Evolutionary conservation across 37 sponge, comb jelly and placozoan species (phyloP).

Genomic region (Mnemiopsis leidyi): DNA sequence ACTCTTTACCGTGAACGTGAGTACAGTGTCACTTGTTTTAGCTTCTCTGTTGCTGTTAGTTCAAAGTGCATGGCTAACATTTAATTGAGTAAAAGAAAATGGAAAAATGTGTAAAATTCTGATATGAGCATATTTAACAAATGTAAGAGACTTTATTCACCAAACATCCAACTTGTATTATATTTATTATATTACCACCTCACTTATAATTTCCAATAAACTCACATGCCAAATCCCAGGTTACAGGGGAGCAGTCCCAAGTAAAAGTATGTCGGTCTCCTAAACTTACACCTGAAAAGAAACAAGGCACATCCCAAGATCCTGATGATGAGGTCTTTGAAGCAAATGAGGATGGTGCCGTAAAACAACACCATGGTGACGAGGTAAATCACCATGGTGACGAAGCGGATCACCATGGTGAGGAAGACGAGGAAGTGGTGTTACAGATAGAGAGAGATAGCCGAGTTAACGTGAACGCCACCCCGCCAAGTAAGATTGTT

Average conservation of each 20-base stretch:
- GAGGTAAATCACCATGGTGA: too few species aligned
- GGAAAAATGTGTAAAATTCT: too few species aligned
- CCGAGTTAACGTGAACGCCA: neutral
- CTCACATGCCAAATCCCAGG: neutral
- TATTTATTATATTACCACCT: too few species aligned
- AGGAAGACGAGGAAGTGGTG: neutral
- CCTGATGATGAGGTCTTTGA: conserved; percentile 22
- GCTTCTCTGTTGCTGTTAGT: too few species aligned
- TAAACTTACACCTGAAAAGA: conserved; percentile 6
- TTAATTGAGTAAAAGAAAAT: too few species aligned
- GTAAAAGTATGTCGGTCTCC: neutral
- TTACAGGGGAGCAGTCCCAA: neutral
- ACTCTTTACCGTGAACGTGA: conserved; percentile 38
- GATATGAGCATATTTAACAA: too few species aligned
- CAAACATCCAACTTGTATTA: neutral
- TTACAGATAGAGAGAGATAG: neutral
- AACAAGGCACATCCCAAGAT: neutral
- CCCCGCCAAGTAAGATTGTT: neutral
- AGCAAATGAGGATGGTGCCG: neutral
- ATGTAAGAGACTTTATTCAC: neutral
- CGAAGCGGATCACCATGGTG: conserved; percentile 11
- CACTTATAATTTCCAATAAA: too few species aligned
- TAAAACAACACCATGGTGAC: neutral
- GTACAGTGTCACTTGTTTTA: too few species aligned
- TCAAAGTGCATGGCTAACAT: too few species aligned